Base-by-base conservation (phyloP, 2,797 vertebrate genomes). In the Anabacerthia variegaticeps region DNA sequence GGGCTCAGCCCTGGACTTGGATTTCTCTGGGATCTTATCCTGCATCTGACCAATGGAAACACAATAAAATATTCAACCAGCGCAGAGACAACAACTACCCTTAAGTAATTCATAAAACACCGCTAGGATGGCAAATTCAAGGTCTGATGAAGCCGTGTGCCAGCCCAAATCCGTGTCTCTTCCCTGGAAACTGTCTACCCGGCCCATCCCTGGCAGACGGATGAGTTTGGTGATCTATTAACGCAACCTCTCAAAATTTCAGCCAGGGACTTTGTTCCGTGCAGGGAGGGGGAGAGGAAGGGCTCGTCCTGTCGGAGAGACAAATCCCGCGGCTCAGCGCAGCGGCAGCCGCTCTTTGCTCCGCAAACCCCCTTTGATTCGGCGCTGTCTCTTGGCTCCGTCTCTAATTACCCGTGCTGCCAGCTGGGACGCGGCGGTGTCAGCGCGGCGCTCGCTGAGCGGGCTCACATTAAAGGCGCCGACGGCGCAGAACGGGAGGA, bases 81-180 rank as follows among this genome's bases (percentile, higher is more conserved):
- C 26, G 17, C 43, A 10, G 41, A 54, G 36, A 48, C 20, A 27
- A 46, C 69, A 52, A 3, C 43, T 11, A 9, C 32, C 26, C 48
- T 48, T 55, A 21, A 91, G 46, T 59, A 63, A 85, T 52, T 91
- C 1, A 41, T 41, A 39, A 41, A 84, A 7, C 44, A 15, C 5
- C 0, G 0, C 58, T 10, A 37, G 0, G 37, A 27, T 1, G 52
- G 17, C 19, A 7, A 41, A 41, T 1, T 4, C 16, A 2, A 4
- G 2, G 28, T 44, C 16, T 4, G 10, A 2, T 10, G 55, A 15
- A 58, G 61, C 36, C 15, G 1, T 4, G 10, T 34, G 30, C 32
- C 61, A 20, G 30, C 36, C 30, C 46, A 20, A 28, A 5, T 7
- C n/a, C 0, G 0, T 9, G 4, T 41, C 26, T 6, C 58, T 54